Evolutionary conservation across 2,888 invertebrate genomes (phyloP).

Genomic region (Quadroppia sp.): DNA sequence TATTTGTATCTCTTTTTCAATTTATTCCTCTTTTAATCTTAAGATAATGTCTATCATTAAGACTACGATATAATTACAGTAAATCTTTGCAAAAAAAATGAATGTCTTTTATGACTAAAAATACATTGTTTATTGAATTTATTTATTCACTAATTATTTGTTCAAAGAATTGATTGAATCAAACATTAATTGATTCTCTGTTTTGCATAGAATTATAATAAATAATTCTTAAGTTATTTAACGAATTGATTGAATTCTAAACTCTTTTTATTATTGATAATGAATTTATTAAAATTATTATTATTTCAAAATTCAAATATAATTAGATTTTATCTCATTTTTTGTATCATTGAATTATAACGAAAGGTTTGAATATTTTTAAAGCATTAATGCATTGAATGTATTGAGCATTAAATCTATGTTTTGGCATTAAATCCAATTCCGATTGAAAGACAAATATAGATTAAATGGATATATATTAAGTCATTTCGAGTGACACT

Average conservation of each 20-base stretch:
- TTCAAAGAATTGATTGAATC: too few species aligned
- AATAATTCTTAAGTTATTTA: too few species aligned
- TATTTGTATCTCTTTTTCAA: not conserved
- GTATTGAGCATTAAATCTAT: constrained; percentile 37
- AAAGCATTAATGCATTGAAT: not conserved
- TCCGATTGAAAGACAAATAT: not conserved
- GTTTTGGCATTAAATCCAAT: constrained; percentile 6
- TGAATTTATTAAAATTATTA: too few species aligned
- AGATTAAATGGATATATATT: constrained; percentile 22
- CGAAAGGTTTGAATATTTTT: not conserved
- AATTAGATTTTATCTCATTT: not conserved
- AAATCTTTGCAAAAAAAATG: not conserved
- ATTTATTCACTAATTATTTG: too few species aligned
- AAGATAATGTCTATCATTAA: not conserved
- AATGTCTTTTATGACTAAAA: too few species aligned
- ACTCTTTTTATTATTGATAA: too few species aligned
- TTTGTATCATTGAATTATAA: not conserved
- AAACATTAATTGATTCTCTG: not conserved
- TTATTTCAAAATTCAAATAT: too few species aligned
- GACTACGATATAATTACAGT: constrained; percentile 2
- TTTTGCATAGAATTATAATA: constrained; percentile 4
- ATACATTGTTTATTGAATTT: too few species aligned
- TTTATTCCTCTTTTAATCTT: not conserved
- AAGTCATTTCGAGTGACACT: not conserved
- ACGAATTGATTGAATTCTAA: too few species aligned